Percentiles rank a stretch among this genome's conserved stretches.
Evolutionary conservation across 2,113 vertebrate genomes (phyloP).

Genomic region (Phaethornis superciliosus): DNA sequence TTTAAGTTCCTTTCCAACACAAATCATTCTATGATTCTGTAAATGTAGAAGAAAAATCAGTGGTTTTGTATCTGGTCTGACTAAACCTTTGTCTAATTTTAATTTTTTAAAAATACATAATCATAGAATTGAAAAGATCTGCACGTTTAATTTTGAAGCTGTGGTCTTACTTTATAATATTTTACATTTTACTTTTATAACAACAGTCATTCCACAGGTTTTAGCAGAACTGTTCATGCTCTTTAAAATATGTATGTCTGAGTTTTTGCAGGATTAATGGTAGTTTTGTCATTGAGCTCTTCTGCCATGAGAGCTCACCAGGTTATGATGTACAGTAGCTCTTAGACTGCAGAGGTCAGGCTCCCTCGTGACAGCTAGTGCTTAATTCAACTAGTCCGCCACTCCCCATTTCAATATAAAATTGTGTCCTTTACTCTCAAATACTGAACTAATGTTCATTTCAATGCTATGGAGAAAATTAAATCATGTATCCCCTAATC

Average conservation of each 20-base stretch:
- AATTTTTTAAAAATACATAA: not conserved
- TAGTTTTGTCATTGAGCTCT: not conserved
- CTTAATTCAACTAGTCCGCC: not conserved
- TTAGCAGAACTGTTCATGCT: not conserved
- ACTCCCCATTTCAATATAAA: not conserved
- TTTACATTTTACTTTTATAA: not conserved
- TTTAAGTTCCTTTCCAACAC: not conserved
- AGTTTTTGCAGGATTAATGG: not conserved
- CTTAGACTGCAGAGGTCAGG: not conserved
- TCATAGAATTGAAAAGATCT: not conserved
- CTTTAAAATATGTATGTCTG: not conserved
- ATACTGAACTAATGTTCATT: not conserved
- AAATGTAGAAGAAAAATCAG: not conserved
- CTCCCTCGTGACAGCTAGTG: not conserved
- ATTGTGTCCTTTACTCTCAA: not conserved
- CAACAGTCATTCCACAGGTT: not conserved
- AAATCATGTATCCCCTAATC: not conserved
- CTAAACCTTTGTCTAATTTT: not conserved
- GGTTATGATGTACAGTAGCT: not conserved
- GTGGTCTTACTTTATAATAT: not conserved
- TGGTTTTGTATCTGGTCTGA: not conserved
- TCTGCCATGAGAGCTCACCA: not conserved
- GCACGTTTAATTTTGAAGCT: not conserved
- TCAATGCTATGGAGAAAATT: not conserved
- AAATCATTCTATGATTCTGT: not conserved